Evolutionary conservation across 2,888 invertebrate genomes (phyloP), one percentile per base, ranked within the genome.

Genomic region (Megamerina dolium): DNA sequence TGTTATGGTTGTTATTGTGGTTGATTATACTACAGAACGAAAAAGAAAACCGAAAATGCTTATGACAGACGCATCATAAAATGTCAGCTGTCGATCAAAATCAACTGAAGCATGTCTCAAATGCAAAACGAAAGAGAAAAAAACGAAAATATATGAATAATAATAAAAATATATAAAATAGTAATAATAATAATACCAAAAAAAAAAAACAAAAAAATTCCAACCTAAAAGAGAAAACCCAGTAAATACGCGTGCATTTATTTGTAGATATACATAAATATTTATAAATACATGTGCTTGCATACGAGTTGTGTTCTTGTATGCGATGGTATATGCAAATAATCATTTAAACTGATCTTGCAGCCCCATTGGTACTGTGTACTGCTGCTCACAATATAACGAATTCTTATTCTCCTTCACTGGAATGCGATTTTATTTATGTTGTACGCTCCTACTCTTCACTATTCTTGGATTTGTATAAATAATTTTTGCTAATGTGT

Each of bases 61-160:
- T 62, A 55, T 61, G 60, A 63, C 61, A 61, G 48, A 53, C 53
- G 57, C 57, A 59, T 61, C 65, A 62, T 61, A 58, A 59, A 59
- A 57, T 57, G 63, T 66, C 66, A 65, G 57, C 61, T 61, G 65
- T 65, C 66, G 60, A 63, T 66, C 65, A 65, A 59, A 52, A 55
- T 61, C 63, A 63, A 57, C 33, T 47, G 26, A 44, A 40, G 33
- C 43, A 45, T 29, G 23, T 33, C 27, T 21, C 42, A 31, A 45
- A 37, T 16, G 26, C 9, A 27, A 27, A 27, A 33, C n/a, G n/a
- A 31, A 21, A 41, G 8, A 4, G 3, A 13, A 13, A 27, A 19
- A 35, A n/a, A 10, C 19, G 17, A 21, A 33, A 19, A 9, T 13
- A 21, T 19, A 13, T 3, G 9, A 29, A 19, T 13, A 4, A 20